Base-by-base conservation (phyloP, 2,113 vertebrate species). In the Microcebus ravelobensis region DNA sequence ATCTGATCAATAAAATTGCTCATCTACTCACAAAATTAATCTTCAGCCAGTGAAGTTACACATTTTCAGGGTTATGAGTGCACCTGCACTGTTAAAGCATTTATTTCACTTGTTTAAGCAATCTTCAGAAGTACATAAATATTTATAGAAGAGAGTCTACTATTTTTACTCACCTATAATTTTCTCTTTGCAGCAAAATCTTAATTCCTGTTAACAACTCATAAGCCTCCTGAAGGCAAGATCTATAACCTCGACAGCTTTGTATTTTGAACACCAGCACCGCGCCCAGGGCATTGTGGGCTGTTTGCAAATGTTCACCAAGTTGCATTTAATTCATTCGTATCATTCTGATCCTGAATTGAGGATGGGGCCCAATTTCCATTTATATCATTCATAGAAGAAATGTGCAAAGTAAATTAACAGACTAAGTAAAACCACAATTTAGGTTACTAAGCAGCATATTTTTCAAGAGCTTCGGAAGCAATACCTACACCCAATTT, bases 1-100 rank as follows among this genome's bases (percentile, higher is more conserved):
- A 97, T 98, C 94, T 97, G 97, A 98, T 99, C 98, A 98, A 98
- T 98, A 98, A 71, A 97, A 95, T 91, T 65, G 86, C 97, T 98
- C 98, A 97, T 98, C 98, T 82, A 97, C 94, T 98, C 96, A 97
- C 97, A 97, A 97, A 97, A 98, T 98, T 97, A 98, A 98, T 98
- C 97, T 96, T 96, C 87, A 97, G 96, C 96, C 80, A 96, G 88
- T 93, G 97, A 98, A 98, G 90, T 94, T 91, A 94, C 96, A 93
- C 85, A 95, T 96, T 97, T 97, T 98, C 29, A 87, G 97, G 94
- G 96, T 90, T 97, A 95, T 84, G 86, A 94, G 97, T 92, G 34
- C 97, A 98, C 97, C 98, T 98, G 96, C 77, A 82, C 95, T 9
- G 59, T 88, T 97, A 96, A 96, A 97, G 97, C 98, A 97, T 98